These are phyloP conservation scores for Anthopleura sola DNA, from an alignment of 64 coral and sea anemone species.

Conservation along the genomic window DNA sequence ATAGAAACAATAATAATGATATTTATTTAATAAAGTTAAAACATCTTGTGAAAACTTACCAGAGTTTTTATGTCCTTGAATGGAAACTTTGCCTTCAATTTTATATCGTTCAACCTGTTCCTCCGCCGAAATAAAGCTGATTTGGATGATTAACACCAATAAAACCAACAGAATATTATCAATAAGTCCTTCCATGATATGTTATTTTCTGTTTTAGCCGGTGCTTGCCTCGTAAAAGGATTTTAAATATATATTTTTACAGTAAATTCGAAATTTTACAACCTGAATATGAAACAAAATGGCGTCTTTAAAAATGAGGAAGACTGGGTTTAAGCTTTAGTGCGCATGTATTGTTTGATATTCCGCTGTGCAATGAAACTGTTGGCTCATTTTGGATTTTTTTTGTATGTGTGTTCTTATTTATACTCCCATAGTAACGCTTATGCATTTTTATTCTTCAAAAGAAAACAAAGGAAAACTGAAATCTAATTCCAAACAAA, in stretches of 20 bases:
- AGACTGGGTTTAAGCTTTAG: neutral
- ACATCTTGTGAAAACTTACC: constrained; percentile 44
- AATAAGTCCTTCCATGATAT: constrained; percentile 16
- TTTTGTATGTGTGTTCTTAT: no score
- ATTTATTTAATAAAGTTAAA: neutral
- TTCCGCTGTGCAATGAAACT: neutral
- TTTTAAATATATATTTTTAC: constrained; percentile 1
- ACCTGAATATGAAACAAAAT: neutral
- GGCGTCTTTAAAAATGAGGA: neutral
- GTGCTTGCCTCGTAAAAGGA: neutral
- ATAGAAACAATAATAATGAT: neutral
- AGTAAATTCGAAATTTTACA: neutral
- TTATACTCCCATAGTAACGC: no score
- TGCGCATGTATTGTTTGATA: neutral
- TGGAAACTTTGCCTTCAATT: constrained; percentile 81
- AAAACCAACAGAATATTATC: constrained; percentile 20
- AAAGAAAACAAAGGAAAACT: no score
- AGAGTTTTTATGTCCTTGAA: constrained; percentile 58
- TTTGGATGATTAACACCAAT: constrained; percentile 25
- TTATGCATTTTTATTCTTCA: no score
- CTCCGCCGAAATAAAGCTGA: constrained; percentile 42
- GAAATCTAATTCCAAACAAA: no score
- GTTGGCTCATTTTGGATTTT: neutral
- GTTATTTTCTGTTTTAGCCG: neutral
- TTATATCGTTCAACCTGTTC: constrained; percentile 72